Conservation (phyloP, 2,888 invertebrate species). For the Hedychridium roseum region DNA sequence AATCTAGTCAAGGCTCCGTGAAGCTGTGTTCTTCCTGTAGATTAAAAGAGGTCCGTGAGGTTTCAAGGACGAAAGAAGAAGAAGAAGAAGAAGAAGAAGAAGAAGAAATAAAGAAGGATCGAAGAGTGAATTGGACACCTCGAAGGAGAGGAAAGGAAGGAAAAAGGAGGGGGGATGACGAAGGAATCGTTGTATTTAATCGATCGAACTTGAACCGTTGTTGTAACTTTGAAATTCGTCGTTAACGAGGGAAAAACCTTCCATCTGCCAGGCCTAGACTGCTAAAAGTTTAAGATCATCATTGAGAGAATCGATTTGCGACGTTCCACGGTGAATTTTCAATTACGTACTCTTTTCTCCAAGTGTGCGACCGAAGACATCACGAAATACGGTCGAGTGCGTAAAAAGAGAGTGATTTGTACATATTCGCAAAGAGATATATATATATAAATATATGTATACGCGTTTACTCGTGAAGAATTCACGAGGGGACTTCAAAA, state of each 20-base stretch:
- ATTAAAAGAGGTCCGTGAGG: background rate
- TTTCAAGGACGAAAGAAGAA: background rate
- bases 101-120: background rate
- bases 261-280: no score
- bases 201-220: no score
- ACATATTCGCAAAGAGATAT: conserved; percentile 26
- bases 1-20: conserved; percentile 75
- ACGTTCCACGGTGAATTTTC: no score
- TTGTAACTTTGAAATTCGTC: no score
- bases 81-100: background rate
- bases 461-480: conserved; percentile 16
- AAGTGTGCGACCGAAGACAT: no score
- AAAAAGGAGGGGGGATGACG: no score
- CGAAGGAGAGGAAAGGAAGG: background rate
- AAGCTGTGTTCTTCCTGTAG: conserved; percentile 8
- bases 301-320: no score
- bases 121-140: background rate
- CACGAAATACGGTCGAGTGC: conserved; percentile 11
- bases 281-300: no score
- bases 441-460: conserved; percentile 6
- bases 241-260: no score
- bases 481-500: conserved; percentile 23
- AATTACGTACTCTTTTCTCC: no score
- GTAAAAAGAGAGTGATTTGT: conserved; percentile 23
- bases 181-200: no score